phyloP scores from a whole-genome alignment of 2,888 invertebrate genomes.

The Pyralis farinalis region DNA sequence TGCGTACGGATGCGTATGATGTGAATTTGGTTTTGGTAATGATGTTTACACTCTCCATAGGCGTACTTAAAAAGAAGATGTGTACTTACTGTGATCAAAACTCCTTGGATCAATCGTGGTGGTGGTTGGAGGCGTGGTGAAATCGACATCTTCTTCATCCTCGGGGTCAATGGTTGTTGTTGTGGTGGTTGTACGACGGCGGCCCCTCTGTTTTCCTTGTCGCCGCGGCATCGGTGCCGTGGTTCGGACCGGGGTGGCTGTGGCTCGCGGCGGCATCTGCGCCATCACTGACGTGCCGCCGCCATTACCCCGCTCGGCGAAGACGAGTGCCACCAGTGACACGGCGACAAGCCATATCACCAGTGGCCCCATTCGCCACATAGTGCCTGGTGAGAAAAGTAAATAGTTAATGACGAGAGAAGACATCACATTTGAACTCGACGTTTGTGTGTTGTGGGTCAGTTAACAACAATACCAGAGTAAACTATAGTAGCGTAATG shows the following conservation, averaged over 20 bases:
- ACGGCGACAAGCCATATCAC: constrained; percentile 61
- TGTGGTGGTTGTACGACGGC: constrained; percentile 51
- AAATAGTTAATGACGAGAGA: not conserved
- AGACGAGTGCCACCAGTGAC: constrained; percentile 72
- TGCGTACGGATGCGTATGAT: no score
- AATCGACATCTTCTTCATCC: constrained; percentile 48
- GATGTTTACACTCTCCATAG: no score
- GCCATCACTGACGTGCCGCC: constrained; percentile 23
- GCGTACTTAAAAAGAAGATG: no score
- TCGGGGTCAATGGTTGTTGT: constrained; percentile 45
- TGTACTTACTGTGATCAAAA: constrained; percentile 65
- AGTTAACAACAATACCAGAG: no score
- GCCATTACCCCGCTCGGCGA: constrained; percentile 50
- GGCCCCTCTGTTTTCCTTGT: constrained; percentile 35
- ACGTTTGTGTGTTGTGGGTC: no score
- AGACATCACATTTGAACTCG: no score
- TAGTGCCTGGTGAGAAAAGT: constrained; percentile 44
- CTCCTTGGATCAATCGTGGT: constrained; percentile 62
- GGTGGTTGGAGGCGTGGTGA: constrained; percentile 44
- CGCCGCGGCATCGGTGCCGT: constrained; percentile 26
- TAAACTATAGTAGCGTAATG: no score
- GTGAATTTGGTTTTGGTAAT: no score
- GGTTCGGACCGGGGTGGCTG: constrained; percentile 21
- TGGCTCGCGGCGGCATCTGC: constrained; percentile 15
- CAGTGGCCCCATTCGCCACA: constrained; percentile 68